Evolutionary conservation across 2,888 invertebrate genomes (phyloP), one percentile per base, ranked within the genome.

Genomic region (Empis livida): DNA sequence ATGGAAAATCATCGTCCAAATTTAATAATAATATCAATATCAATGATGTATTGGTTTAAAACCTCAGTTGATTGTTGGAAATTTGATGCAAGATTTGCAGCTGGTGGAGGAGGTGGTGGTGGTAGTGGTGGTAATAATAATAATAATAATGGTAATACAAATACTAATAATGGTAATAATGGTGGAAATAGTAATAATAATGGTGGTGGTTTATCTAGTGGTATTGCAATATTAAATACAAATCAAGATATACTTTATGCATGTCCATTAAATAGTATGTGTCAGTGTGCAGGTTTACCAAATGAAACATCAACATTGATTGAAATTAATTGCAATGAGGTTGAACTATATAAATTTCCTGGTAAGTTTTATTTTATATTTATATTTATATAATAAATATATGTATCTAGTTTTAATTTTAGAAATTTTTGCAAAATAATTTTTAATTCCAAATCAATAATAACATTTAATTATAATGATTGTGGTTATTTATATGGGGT

Each of bases 261-360:
- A 43, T 70, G 70, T 56, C 67, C 68, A 35, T 57, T 70, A 49
- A 69, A 70, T 54, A 65, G 67, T 50, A 67, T 70, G 68, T 70
- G 70, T 56, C 68, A 69, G 58, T 70, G 70, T 58, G 65, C 65
- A 23, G 68, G 67, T 8, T 53, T 69, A 57, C 68, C 70, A 50
- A 70, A 70, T 56, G 69, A 69, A 58, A 68, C 70, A 54, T 60
- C 64, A 53, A 67, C 65, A 42, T 57, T 68, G 59, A 64, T 69
- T 61, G 68, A 68, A 61, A 69, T 70, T 58, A 69, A 67, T 63
- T 70, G 70, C 61, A 68, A 68, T 57, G 68, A 68, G 55, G 69
- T 70, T 59, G 61, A 65, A 51, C 59, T 70, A 45, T 70, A 68
- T 59, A 70, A 70, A 61, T 68, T 68, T 64, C 70, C 70, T 59